These are phyloP conservation scores for Chloroceryle aenea DNA, from an alignment of 2,113 vertebrate species.

Conservation along the genomic window DNA sequence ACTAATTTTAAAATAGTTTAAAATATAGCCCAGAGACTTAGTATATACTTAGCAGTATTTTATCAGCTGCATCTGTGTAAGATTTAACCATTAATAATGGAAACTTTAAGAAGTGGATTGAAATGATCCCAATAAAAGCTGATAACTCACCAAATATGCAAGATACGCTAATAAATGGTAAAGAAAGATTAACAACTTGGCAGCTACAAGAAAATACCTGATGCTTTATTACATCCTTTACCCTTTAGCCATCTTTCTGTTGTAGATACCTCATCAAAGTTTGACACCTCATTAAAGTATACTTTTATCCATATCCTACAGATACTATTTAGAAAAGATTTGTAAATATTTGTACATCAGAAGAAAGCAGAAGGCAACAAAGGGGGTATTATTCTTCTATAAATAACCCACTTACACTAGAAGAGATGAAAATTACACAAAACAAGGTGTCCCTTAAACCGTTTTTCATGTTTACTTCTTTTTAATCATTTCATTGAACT, in stretches of 20 bases:
- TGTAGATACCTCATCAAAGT: neutral
- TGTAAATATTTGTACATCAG: neutral
- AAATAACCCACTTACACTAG: neutral
- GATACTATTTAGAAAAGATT: neutral
- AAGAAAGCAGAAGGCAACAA: neutral
- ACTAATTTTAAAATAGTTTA: neutral
- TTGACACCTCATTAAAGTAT: neutral
- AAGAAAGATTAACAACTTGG: neutral
- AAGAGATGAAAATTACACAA: neutral
- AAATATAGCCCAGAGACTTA: neutral
- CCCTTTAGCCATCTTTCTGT: neutral
- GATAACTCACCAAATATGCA: neutral
- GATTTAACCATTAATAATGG: neutral
- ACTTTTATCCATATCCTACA: neutral
- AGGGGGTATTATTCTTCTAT: neutral
- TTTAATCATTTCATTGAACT: neutral
- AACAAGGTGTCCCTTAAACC: neutral
- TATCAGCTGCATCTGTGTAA: neutral
- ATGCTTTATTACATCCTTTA: neutral
- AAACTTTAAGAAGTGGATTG: neutral
- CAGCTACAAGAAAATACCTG: neutral
- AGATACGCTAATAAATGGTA: neutral
- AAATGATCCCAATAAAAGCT: neutral
- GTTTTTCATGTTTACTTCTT: neutral
- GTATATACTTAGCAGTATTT: neutral